phyloP scores from a whole-genome alignment of 2,888 invertebrate genomes.

The Emmelina monodactyla region DNA sequence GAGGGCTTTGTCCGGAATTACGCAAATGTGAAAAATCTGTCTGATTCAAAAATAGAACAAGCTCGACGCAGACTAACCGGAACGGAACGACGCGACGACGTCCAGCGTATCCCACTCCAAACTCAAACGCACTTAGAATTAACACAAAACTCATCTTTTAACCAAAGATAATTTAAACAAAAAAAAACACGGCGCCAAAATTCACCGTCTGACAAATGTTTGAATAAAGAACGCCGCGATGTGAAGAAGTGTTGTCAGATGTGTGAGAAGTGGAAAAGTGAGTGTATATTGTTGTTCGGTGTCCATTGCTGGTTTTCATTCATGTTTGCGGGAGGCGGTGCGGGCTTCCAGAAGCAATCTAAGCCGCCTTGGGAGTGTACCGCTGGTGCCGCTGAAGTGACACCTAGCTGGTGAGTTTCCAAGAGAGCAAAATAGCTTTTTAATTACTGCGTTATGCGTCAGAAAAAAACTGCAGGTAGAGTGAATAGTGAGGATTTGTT shows the following conservation, averaged over 20 bases:
- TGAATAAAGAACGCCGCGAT: constrained; percentile 3
- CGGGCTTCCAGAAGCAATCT: constrained; percentile 51
- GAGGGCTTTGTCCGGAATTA: constrained; percentile 24
- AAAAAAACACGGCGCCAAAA: too few species aligned
- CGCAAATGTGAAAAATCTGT: constrained; percentile 29
- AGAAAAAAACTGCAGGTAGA: too few species aligned
- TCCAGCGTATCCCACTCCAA: constrained; percentile 18
- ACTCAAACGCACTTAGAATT: constrained; percentile 20
- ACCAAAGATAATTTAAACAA: too few species aligned
- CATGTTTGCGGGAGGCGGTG: constrained; percentile 55
- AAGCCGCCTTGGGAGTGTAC: constrained; percentile 49
- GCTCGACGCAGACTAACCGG: constrained; percentile 18
- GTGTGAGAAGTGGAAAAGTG: constrained; percentile 8
- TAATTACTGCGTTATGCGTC: too few species aligned
- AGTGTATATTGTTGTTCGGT: constrained; percentile 11
- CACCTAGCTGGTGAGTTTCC: constrained; percentile 37
- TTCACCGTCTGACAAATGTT: background rate
- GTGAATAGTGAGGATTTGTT: too few species aligned
- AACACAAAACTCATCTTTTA: too few species aligned
- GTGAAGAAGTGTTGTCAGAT: constrained; percentile 11
- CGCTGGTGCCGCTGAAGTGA: constrained; percentile 24
- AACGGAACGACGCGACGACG: constrained; percentile 23
- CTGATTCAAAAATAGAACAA: constrained; percentile 33
- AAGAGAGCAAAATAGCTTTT: background rate
- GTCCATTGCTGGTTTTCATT: constrained; percentile 4